A percentile compares a stretch with the other conserved stretches of the same genome.
Conservation (phyloP, 2,888 invertebrate genomes). For the Lacanobia wlatinum region DNA sequence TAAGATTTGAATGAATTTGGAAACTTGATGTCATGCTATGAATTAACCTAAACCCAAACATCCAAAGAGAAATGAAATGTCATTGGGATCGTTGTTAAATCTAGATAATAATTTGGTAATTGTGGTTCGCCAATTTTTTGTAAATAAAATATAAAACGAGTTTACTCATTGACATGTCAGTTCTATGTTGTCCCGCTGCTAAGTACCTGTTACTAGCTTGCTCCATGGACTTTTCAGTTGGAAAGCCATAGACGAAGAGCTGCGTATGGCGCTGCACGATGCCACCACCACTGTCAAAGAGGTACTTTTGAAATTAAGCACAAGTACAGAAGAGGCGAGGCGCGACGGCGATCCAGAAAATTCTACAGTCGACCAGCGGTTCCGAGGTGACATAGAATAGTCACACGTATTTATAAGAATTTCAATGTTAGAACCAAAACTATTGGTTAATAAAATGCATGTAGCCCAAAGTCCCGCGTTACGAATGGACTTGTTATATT, state of each 20-base stretch:
- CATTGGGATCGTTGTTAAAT: constrained; percentile 65
- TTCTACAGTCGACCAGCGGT: constrained; percentile 74
- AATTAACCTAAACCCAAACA: constrained; percentile 75
- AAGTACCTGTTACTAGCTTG: constrained; percentile 84
- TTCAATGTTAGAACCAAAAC: constrained; percentile 66
- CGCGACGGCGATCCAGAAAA: constrained; percentile 59
- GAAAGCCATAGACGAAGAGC: constrained; percentile 79
- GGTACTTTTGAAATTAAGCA: constrained; percentile 88
- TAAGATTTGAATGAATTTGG: constrained; percentile 31
- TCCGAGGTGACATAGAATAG: constrained; percentile 89
- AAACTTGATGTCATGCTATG: constrained; percentile 78
- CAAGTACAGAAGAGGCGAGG: constrained; percentile 72
- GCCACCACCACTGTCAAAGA: constrained; percentile 75
- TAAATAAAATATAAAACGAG: constrained; percentile 9
- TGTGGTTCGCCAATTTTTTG: not conserved
- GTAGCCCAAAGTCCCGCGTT: constrained; percentile 76
- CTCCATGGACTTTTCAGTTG: constrained; percentile 90
- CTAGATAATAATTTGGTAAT: not conserved
- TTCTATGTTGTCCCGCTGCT: constrained; percentile 68
- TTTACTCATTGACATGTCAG: constrained; percentile 70
- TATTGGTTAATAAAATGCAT: constrained; percentile 78
- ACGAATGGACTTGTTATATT: constrained; percentile 78
- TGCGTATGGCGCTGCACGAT: constrained; percentile 50
- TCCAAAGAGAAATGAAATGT: constrained; percentile 76
- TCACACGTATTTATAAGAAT: constrained; percentile 77